A percentile compares a stretch with the other conserved stretches of the same genome.
Evolutionary conservation across 2,113 vertebrate genomes (phyloP).

Genomic region (Diphyllodes magnificus): DNA sequence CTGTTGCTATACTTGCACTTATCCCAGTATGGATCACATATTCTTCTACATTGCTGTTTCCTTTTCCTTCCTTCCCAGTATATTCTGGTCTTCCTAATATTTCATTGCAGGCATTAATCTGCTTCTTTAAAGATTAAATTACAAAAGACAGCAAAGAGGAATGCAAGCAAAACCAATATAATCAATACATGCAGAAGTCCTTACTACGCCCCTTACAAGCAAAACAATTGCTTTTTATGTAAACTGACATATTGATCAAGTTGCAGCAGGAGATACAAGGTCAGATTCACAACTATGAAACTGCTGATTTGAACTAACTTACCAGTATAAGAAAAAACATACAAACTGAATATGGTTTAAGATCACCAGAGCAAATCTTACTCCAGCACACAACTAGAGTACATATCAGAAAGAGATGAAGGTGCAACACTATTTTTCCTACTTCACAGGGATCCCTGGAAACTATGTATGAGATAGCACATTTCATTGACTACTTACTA

Average conservation of each 20-base stretch:
- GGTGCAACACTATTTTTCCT: background rate
- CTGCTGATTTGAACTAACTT: background rate
- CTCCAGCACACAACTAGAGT: background rate
- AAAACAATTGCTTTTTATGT: background rate
- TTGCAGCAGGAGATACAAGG: background rate
- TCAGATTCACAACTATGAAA: background rate
- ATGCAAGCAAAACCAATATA: background rate
- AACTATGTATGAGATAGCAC: background rate
- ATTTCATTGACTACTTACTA: background rate
- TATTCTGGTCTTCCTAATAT: background rate
- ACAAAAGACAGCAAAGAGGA: background rate
- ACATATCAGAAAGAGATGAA: background rate
- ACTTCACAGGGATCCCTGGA: background rate
- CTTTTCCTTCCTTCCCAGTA: background rate
- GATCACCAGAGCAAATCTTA: background rate
- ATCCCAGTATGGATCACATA: background rate
- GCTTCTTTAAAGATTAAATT: background rate
- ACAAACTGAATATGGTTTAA: background rate
- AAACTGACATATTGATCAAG: background rate
- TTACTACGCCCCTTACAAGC: background rate
- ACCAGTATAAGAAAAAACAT: background rate
- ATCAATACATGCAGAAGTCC: background rate
- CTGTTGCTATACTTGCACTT: background rate
- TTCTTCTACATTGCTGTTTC: background rate
- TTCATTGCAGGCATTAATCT: background rate